Evolutionary conservation across 2,888 invertebrate genomes (phyloP), one percentile per base, ranked within the genome.

Genomic region (Busseola fusca): DNA sequence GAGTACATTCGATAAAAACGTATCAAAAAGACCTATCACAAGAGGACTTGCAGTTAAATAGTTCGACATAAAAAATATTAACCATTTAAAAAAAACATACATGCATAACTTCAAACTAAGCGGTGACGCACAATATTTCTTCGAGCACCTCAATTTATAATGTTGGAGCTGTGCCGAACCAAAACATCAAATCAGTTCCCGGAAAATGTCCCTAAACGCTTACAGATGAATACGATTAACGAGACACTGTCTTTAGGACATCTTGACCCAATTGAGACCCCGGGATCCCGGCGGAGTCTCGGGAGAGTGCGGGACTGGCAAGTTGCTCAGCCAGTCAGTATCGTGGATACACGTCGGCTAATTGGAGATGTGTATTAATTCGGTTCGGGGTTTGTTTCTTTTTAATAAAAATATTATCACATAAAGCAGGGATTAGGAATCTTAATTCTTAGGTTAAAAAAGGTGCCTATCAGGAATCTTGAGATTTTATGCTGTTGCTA

Each of bases 161-260:
- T 59, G 45, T 30, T 27, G 37, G 54, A 54, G 52, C 37, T 16
- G 57, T 48, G 42, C 40, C 52, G 27, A 72, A 67, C 48, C 66
- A 82, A 74, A 74, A 74, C 80, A 80, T 74, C 74, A 64, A 69
- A 64, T 74, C 65, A 57, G 63, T 45, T 40, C 37, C 65, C 56
- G 56, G 58, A 74, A 82, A 79, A 68, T 68, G 68, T 65, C 82
- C 79, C 65, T 82, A 82, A 79, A 82, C 75, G 76, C 76, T 83
- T 80, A 80, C 76, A 76, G 83, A 80, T 83, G 83, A 81, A 81
- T 81, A 83, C 81, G 76, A 81, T 81, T 81, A 83, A 80, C 76
- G 45, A 63, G 83, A 75, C 76, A 83, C 60, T 72, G 80, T 72
- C 71, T 79, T 69, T 66, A 69, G 56, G 73, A 81, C 76, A 65